Percentiles rank a stretch among this genome's conserved stretches.
These are phyloP conservation scores for Aricia agestis DNA, from an alignment of 1,140 invertebrate species.

Conservation along the genomic window DNA sequence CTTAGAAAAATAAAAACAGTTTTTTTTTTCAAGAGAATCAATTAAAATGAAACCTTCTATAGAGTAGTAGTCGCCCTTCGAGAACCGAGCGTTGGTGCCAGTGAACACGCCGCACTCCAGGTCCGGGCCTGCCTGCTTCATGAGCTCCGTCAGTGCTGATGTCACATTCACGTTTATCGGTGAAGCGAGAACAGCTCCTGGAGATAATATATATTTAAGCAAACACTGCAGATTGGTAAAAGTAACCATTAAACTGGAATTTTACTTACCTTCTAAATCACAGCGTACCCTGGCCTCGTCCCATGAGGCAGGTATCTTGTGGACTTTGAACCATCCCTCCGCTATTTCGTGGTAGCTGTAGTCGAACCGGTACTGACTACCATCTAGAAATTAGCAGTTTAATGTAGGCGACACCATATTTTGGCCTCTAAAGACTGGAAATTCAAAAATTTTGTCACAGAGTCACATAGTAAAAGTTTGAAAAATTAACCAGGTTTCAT, in stretches of 20 bases:
- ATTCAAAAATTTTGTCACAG: no score
- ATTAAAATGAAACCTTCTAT: constrained; percentile 13
- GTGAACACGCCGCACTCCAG: constrained; percentile 4
- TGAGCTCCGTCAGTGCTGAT: neutral
- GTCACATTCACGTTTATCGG: constrained; percentile 12
- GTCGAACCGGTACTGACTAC: neutral
- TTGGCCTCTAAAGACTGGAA: no score
- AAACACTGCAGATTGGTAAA: neutral
- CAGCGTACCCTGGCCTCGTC: constrained; percentile 13
- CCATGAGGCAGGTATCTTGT: constrained; percentile 16
- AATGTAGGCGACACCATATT: no score
- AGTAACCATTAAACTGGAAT: neutral
- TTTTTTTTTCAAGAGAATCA: no score
- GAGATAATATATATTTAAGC: neutral
- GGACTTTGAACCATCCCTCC: constrained; percentile 10
- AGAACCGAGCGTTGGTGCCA: constrained; percentile 17
- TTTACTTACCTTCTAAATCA: constrained; percentile 11
- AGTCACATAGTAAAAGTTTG: no score
- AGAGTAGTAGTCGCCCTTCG: constrained; percentile 21
- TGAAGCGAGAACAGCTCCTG: constrained; percentile 18
- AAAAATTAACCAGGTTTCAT: no score
- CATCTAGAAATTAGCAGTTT: neutral
- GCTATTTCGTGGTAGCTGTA: constrained; percentile 6
- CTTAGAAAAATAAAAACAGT: no score
- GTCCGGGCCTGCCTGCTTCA: neutral